A percentile compares a stretch with the other conserved stretches of the same genome.
Evolutionary conservation across 2,113 vertebrate species (phyloP).

Genomic region (Lycaon pictus): DNA sequence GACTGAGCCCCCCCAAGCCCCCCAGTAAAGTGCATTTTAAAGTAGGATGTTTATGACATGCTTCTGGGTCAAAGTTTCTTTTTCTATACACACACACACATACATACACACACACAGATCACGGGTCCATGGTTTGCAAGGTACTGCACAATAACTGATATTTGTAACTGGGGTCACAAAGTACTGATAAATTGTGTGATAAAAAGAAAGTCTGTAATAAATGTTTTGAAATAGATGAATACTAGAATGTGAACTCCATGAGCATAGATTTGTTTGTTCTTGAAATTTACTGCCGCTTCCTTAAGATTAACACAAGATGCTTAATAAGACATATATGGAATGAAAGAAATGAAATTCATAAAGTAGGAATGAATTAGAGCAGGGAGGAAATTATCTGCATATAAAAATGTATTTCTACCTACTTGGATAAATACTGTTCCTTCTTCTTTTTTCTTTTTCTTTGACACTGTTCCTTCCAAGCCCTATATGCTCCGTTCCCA

Average conservation of each 20-base stretch:
- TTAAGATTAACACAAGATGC: background rate
- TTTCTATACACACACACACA: background rate
- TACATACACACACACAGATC: no score
- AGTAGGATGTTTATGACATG: background rate
- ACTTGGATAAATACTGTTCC: background rate
- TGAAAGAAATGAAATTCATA: background rate
- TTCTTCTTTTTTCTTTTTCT: no score
- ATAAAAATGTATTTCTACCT: background rate
- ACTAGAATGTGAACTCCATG: background rate
- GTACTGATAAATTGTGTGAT: background rate
- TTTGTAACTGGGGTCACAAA: background rate
- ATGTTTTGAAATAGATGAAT: background rate
- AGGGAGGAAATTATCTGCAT: background rate
- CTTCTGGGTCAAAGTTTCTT: background rate
- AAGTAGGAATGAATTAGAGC: background rate
- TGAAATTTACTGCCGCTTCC: background rate
- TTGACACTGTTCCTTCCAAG: background rate
- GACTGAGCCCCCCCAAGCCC: no score
- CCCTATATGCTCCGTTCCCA: background rate
- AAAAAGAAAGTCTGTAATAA: background rate
- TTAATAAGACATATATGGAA: background rate
- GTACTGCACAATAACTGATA: background rate
- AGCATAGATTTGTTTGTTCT: background rate
- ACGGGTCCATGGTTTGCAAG: background rate
- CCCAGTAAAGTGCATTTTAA: background rate